Percentiles rank a stretch among this genome's conserved stretches.
phyloP scores from a whole-genome alignment of 2,113 vertebrate species.

The Chrysemys picta region DNA sequence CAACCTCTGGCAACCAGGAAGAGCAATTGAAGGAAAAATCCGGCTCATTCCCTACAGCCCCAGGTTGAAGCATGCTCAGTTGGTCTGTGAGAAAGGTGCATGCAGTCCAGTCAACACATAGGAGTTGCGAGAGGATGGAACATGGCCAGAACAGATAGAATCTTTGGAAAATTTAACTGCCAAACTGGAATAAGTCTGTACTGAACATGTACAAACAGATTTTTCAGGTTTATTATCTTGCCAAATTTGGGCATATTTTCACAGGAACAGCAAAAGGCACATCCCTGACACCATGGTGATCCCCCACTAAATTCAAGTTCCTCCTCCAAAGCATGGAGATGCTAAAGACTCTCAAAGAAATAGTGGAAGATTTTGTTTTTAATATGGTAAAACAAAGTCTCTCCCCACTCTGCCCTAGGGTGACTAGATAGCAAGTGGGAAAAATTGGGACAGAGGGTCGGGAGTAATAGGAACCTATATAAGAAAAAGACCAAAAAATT shows the following conservation, averaged over 20 bases:
- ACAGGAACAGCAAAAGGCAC: neutral
- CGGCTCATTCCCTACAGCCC: neutral
- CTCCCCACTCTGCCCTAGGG: neutral
- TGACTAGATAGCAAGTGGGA: too few relatives aligned
- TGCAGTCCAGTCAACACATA: rapidly evolving
- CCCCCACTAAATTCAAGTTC: neutral
- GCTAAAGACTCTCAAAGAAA: neutral
- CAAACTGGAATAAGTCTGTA: neutral
- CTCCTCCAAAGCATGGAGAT: neutral
- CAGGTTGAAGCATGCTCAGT: rapidly evolving
- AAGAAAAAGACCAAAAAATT: too few relatives aligned
- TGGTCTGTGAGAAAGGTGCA: rapidly evolving
- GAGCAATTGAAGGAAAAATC: neutral
- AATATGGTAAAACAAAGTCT: neutral
- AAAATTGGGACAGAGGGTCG: too few relatives aligned
- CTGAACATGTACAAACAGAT: neutral
- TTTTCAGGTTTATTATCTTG: neutral
- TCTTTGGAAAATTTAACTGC: neutral
- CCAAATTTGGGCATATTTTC: neutral
- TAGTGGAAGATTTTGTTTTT: neutral
- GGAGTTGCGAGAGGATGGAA: rapidly evolving
- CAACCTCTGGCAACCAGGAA: neutral
- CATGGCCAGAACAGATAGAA: neutral
- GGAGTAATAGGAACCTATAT: too few relatives aligned
- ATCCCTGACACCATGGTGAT: neutral